Conservation (phyloP, 2,797 vertebrate genomes). For the Cyclura pinguis region DNA sequence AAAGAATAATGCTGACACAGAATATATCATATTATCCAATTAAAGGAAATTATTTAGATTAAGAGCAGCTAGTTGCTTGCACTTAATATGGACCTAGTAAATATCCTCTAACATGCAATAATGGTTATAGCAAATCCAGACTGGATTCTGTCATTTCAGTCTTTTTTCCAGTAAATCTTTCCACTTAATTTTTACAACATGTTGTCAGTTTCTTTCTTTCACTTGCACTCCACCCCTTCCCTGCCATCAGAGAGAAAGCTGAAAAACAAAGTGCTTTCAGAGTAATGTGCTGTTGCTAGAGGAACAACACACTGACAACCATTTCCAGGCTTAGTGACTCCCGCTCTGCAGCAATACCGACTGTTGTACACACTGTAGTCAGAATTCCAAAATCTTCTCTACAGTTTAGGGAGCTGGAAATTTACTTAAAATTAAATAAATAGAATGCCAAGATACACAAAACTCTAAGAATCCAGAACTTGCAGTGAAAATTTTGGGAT, state of each 20-base stretch:
- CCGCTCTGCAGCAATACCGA: background rate
- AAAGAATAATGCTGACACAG: background rate
- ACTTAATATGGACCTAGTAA: background rate
- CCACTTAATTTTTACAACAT: background rate
- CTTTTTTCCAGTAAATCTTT: background rate
- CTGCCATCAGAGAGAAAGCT: background rate
- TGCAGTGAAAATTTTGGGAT: background rate
- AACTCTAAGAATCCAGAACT: background rate
- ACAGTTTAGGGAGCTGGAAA: background rate
- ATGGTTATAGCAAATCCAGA: background rate
- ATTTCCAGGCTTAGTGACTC: background rate
- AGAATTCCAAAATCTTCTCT: background rate
- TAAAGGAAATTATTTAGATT: background rate
- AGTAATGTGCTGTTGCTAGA: background rate
- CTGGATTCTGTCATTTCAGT: background rate
- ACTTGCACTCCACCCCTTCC: background rate
- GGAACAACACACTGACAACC: background rate
- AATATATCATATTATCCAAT: background rate
- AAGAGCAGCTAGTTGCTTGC: background rate
- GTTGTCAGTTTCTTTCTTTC: background rate
- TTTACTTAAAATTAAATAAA: background rate
- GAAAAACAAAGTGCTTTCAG: background rate
- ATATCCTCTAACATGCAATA: background rate
- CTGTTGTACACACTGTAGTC: background rate
- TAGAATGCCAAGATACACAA: background rate